Percentiles rank a stretch among this genome's conserved stretches.
These are phyloP conservation scores for Lampris incognitus DNA, from an alignment of 2,113 vertebrate genomes.

Conservation along the genomic window DNA sequence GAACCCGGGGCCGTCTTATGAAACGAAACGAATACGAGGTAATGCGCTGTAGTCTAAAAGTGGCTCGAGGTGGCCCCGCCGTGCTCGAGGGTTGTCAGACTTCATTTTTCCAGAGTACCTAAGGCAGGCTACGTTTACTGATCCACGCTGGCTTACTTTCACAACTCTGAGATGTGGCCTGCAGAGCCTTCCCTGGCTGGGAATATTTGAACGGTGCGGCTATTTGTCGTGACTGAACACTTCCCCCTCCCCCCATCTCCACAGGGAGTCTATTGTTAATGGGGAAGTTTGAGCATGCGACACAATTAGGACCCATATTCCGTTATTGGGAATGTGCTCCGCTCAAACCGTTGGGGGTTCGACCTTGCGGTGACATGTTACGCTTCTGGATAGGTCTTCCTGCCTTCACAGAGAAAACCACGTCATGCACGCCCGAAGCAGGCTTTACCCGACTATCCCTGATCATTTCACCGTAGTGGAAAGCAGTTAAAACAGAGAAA, in stretches of 20 bases:
- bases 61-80: too few species aligned
- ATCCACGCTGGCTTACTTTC: not conserved
- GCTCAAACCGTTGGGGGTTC: not conserved
- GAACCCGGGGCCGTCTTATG: too few species aligned
- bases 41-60: too few species aligned
- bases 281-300: slow-evolving; percentile 7
- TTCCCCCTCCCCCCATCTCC: not conserved
- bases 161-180: not conserved
- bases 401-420: not conserved
- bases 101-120: too few species aligned
- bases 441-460: not conserved
- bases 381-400: not conserved
- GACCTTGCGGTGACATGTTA: not conserved
- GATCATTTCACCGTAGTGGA: too few species aligned
- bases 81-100: too few species aligned
- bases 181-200: not conserved
- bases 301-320: slow-evolving; percentile 1
- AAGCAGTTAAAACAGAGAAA: too few species aligned
- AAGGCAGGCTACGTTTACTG: too few species aligned
- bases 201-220: not conserved
- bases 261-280: not conserved
- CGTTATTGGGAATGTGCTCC: not conserved
- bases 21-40: too few species aligned
- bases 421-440: not conserved
- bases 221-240: not conserved